A percentile compares a stretch with the other conserved stretches of the same genome.
Conservation (phyloP, 2,888 invertebrate genomes). For the Eurois occulta region DNA sequence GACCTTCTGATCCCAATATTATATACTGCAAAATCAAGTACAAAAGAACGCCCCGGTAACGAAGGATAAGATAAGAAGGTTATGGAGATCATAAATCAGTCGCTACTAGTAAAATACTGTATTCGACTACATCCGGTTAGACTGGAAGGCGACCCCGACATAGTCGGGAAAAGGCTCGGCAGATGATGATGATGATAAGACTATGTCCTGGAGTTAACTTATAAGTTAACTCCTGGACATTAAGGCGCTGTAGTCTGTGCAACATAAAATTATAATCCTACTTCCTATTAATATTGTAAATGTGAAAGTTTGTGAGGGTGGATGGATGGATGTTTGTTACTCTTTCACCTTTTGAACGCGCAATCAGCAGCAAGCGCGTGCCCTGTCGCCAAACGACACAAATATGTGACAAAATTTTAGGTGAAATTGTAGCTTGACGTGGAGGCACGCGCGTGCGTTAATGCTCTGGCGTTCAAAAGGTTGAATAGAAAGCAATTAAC, state of each 20-base stretch:
- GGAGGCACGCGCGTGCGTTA: no score
- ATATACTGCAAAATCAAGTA: background rate
- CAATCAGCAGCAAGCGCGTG: no score
- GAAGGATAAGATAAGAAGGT: background rate
- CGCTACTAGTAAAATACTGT: background rate
- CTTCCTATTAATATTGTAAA: no score
- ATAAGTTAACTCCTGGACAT: no score
- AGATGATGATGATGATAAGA: background rate
- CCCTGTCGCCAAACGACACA: no score
- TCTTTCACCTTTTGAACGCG: no score
- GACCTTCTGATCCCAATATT: background rate
- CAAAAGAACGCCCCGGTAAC: background rate
- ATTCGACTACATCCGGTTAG: background rate
- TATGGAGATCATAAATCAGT: background rate
- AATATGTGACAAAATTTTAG: no score
- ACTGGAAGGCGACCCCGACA: background rate
- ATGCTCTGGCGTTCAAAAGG: no score
- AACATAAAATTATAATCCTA: background rate
- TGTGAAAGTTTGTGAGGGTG: no score
- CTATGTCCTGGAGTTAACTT: background rate
- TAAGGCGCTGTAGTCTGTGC: background rate
- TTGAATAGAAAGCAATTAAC: no score
- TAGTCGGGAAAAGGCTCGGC: background rate
- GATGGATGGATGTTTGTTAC: no score
- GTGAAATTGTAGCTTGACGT: no score